Percentiles rank a stretch among this genome's conserved stretches.
Evolutionary conservation across 2,888 invertebrate genomes (phyloP).

Genomic region (Drosophila melanosoma): DNA sequence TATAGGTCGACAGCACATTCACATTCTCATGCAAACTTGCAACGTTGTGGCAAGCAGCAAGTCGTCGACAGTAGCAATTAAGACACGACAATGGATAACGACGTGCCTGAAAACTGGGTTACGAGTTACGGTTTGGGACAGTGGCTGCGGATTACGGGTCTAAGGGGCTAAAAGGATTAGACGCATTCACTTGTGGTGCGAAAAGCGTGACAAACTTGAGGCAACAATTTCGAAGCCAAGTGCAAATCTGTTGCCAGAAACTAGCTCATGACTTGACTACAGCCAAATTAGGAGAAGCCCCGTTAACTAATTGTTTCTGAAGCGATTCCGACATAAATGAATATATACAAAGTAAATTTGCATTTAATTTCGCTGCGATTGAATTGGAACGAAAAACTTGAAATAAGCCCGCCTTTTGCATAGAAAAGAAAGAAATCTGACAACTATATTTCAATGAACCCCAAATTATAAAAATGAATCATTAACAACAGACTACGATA

Average conservation of each 20-base stretch:
- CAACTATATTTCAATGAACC: too few species aligned
- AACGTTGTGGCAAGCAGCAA: constrained; percentile 5
- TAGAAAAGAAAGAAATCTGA: background rate
- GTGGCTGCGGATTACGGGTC: constrained; percentile 2
- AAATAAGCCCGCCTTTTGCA: background rate
- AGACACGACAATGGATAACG: constrained; percentile 54
- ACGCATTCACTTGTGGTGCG: constrained; percentile 2
- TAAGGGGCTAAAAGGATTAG: constrained; percentile 27
- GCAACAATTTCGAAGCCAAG: background rate
- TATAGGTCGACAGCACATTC: constrained; percentile 7
- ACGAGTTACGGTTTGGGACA: constrained; percentile 43
- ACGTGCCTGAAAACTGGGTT: constrained; percentile 29
- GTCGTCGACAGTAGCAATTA: constrained; percentile 64
- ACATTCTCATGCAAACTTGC: constrained; percentile 28
- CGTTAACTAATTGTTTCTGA: background rate
- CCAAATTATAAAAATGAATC: background rate
- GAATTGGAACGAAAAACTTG: background rate
- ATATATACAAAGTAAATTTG: background rate
- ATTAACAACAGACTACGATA: background rate
- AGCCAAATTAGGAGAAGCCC: background rate
- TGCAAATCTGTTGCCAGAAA: background rate
- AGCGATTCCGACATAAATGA: background rate
- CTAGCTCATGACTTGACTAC: background rate
- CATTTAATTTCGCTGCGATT: background rate
- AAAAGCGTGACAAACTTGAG: background rate